A percentile compares a stretch with the other conserved stretches of the same genome.
Conservation (phyloP, 2,888 invertebrate genomes). For the Callinectes sapidus region DNA sequence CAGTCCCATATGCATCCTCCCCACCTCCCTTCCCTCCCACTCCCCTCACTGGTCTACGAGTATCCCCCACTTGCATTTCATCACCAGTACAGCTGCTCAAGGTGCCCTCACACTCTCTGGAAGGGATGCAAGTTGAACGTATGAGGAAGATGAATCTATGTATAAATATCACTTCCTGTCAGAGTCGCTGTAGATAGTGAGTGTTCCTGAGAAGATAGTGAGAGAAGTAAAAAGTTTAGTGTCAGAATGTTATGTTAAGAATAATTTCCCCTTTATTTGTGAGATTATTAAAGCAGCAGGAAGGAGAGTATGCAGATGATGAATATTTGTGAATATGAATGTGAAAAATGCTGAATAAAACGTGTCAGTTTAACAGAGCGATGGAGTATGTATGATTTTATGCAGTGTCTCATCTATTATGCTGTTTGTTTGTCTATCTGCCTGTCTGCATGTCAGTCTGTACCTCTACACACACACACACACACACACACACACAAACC, state of each 20-base stretch:
- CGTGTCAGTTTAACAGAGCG: not conserved
- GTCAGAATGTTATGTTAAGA: not conserved
- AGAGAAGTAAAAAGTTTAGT: not conserved
- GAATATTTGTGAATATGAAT: not conserved
- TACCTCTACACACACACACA: constrained; percentile 35
- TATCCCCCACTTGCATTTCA: not conserved
- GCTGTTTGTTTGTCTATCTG: not conserved
- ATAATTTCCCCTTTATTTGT: not conserved
- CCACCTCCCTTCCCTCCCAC: not conserved
- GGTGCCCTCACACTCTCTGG: not conserved
- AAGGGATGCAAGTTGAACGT: not conserved
- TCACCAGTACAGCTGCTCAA: not conserved
- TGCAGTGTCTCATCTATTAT: not conserved
- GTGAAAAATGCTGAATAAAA: not conserved
- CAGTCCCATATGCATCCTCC: not conserved
- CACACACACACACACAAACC: constrained; percentile 32
- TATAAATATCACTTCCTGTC: not conserved
- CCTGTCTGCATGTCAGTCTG: not conserved
- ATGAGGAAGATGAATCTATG: not conserved
- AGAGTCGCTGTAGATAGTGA: not conserved
- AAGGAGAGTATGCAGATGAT: not conserved
- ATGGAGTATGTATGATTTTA: not conserved
- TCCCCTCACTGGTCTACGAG: not conserved
- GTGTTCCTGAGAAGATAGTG: not conserved
- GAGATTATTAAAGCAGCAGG: not conserved